These are phyloP conservation scores for Styela plicata DNA, from an alignment of 23 tunicate genomes.

Conservation along the genomic window DNA sequence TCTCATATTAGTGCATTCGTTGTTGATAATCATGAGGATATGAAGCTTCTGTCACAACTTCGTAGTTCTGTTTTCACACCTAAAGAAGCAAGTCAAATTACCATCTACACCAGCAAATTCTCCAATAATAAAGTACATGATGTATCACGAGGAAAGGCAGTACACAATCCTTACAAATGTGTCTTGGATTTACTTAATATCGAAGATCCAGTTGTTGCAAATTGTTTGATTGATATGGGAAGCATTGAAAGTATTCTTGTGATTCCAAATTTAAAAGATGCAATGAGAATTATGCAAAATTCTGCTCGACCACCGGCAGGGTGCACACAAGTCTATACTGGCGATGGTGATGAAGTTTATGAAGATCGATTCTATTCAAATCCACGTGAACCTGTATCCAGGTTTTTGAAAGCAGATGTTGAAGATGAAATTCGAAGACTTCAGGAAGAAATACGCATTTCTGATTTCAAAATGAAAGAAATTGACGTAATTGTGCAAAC, in stretches of 20 bases:
- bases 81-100: slow-evolving; percentile 53
- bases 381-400: slow-evolving; percentile 43
- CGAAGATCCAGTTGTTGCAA: slow-evolving; percentile 76
- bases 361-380: slow-evolving; percentile 70
- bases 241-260: slow-evolving; percentile 73
- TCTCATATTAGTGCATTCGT: slow-evolving; percentile 50
- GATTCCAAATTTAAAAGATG: slow-evolving; percentile 67
- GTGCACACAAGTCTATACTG: slow-evolving; percentile 63
- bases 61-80: slow-evolving; percentile 50
- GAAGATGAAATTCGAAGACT: slow-evolving; percentile 41
- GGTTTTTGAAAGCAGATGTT: slow-evolving; percentile 68
- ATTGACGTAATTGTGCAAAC: slow-evolving; percentile 7
- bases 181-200: slow-evolving; percentile 73
- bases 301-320: slow-evolving; percentile 48
- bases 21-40: slow-evolving; percentile 80
- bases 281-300: slow-evolving; percentile 54
- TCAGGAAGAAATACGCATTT: slow-evolving; percentile 13
- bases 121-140: slow-evolving; percentile 39
- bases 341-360: slow-evolving; percentile 73
- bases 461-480: slow-evolving; percentile 1
- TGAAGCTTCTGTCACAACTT: slow-evolving; percentile 49
- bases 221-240: slow-evolving; percentile 73
- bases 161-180: slow-evolving; percentile 42
- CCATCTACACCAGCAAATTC: slow-evolving; percentile 65
- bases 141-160: slow-evolving; percentile 40